A percentile compares a stretch with the other conserved stretches of the same genome.
Evolutionary conservation across 1,140 invertebrate species (phyloP).

Genomic region (Neotoxoptera formosana): DNA sequence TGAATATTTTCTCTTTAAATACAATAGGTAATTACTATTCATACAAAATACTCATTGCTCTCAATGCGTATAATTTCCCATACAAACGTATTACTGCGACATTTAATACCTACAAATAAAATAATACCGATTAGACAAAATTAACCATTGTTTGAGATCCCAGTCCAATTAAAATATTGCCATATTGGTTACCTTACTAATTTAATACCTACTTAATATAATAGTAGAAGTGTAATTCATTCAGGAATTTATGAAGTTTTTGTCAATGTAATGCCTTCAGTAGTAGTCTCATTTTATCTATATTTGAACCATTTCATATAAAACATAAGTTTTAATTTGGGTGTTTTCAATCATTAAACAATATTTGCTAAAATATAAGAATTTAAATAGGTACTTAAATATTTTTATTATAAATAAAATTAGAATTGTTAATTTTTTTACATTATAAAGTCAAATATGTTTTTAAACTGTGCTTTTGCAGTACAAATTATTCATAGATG

Average conservation of each 20-base stretch:
- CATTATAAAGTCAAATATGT: constrained; percentile 6
- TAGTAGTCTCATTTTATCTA: not conserved
- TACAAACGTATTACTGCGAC: not conserved
- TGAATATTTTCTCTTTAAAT: too few relatives aligned
- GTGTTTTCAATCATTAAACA: not conserved
- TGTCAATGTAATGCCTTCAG: not conserved
- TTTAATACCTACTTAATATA: not conserved
- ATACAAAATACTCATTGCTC: too few relatives aligned
- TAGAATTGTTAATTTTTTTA: not conserved
- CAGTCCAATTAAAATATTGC: not conserved
- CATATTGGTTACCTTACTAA: not conserved
- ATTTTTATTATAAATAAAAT: not conserved
- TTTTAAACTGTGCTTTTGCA: not conserved
- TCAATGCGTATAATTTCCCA: not conserved
- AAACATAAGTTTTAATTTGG: not conserved
- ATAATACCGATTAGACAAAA: not conserved
- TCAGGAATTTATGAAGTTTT: not conserved
- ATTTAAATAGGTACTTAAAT: not conserved
- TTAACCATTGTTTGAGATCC: not conserved
- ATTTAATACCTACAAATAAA: not conserved
- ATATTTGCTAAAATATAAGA: not conserved
- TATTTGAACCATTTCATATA: too few relatives aligned
- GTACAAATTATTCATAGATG: not conserved
- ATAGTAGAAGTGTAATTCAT: not conserved
- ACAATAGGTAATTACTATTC: too few relatives aligned